These are phyloP conservation scores for Oasisia sp. DNA, from an alignment of 2,888 invertebrate genomes.

Conservation along the genomic window DNA sequence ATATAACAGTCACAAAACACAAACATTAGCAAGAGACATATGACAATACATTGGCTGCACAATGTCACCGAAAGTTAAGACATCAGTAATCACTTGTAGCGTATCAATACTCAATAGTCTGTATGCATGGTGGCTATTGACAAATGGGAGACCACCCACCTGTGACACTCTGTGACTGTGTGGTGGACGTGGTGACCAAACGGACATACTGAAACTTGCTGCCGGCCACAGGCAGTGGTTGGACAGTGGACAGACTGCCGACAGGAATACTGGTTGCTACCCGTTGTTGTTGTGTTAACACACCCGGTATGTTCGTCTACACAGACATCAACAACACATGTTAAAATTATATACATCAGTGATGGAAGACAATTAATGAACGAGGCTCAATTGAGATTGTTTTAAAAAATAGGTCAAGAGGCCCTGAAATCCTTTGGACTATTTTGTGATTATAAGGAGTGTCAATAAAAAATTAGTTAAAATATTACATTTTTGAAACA, in stretches of 20 bases:
- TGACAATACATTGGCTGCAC: background rate
- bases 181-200: constrained; percentile 59
- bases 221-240: constrained; percentile 63
- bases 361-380: background rate
- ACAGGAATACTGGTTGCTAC: constrained; percentile 20
- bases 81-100: background rate
- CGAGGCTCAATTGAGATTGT: too few species aligned
- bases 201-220: constrained; percentile 66
- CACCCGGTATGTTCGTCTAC: background rate
- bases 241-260: constrained; percentile 43
- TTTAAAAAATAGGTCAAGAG: too few species aligned
- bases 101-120: background rate
- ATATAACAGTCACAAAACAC: too few species aligned
- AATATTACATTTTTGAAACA: too few species aligned
- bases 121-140: background rate
- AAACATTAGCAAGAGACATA: too few species aligned
- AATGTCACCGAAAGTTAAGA: background rate
- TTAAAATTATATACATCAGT: background rate
- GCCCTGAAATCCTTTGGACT: too few species aligned
- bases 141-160: background rate
- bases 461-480: too few species aligned
- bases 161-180: constrained; percentile 28
- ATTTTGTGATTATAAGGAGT: too few species aligned
- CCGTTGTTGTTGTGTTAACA: constrained; percentile 3
- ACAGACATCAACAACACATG: background rate